These are phyloP conservation scores for Serinus canaria DNA, from an alignment of 2,113 vertebrate genomes.

Conservation along the genomic window DNA sequence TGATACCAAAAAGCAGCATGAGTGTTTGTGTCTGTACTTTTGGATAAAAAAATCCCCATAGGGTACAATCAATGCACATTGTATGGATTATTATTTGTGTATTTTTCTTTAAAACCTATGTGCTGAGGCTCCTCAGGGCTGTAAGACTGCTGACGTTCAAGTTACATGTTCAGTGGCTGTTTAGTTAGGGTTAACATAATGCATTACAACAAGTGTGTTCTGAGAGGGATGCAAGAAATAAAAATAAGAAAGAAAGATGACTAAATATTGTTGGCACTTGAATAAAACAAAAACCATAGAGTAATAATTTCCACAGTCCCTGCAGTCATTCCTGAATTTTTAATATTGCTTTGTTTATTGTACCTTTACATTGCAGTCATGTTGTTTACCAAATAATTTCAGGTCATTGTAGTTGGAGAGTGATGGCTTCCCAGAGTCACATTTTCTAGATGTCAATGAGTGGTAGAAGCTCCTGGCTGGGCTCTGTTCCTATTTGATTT, in stretches of 20 bases:
- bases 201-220: not conserved
- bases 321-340: conserved; percentile 55
- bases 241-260: conserved; percentile 30
- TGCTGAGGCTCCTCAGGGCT: not conserved
- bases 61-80: not conserved
- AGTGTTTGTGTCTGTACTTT: not conserved
- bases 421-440: conserved; percentile 46
- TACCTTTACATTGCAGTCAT: conserved; percentile 21
- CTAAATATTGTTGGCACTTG: conserved; percentile 43
- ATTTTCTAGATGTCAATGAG: conserved; percentile 24
- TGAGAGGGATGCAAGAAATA: not conserved
- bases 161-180: not conserved
- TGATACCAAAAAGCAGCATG: not conserved
- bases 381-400: conserved; percentile 61
- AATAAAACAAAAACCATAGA: conserved; percentile 9
- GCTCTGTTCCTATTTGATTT: conserved; percentile 33
- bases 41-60: not conserved
- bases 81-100: not conserved
- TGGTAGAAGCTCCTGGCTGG: conserved; percentile 29
- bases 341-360: conserved; percentile 57
- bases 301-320: conserved; percentile 32
- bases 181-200: not conserved
- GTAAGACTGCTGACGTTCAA: not conserved
- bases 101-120: not conserved
- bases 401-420: conserved; percentile 21